Evolutionary conservation across 1,140 invertebrate genomes (phyloP), one percentile per base, ranked within the genome.

Genomic region (Lethrus apterus): DNA sequence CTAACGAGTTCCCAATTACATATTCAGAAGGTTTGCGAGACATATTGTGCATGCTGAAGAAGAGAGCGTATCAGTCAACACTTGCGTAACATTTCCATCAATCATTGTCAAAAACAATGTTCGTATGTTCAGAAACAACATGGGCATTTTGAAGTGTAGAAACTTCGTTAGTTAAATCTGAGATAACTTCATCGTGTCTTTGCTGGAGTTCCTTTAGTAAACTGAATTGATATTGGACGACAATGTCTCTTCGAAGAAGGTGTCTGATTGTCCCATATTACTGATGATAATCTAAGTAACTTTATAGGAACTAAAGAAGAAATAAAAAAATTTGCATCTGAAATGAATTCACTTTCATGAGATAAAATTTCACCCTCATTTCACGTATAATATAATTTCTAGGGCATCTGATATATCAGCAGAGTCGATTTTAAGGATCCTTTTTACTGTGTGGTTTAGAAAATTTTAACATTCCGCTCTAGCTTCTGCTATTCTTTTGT

Each of bases 261-360:
- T 29, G 26, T 29, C 26, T 9, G 31, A 32, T 32, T 32, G 13
- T 32, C 31, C 11, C 11, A 32, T 32, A 32, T 32, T 32, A 32
- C 31, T 32, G 7, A n/a, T 32, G 13, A 7, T 14, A 15, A 32
- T 14, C 17, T 15, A n/a, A 32, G 2, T 32, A 32, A 29, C 26
- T 32, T 32, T 32, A 32, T 11, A n/a, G 2, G n/a, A 32, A 32
- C 31, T n/a, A 32, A 32, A 10, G 31, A n/a, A n/a, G n/a, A n/a
- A n/a, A 32, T 31, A 31, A 31, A 31, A 31, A 32, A 15, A n/a
- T 32, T 32, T n/a, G 31, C 31, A 32, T 32, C 31, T 32, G 31
- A 32, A 32, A 32, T 32, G 8, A 32, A n/a, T n/a, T n/a, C n/a
- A n/a, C n/a, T n/a, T n/a, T 32, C 11, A 11, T 32, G 31, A 32